Conservation (phyloP, 2,797 vertebrate species). For the Acropternis orthonyx region DNA sequence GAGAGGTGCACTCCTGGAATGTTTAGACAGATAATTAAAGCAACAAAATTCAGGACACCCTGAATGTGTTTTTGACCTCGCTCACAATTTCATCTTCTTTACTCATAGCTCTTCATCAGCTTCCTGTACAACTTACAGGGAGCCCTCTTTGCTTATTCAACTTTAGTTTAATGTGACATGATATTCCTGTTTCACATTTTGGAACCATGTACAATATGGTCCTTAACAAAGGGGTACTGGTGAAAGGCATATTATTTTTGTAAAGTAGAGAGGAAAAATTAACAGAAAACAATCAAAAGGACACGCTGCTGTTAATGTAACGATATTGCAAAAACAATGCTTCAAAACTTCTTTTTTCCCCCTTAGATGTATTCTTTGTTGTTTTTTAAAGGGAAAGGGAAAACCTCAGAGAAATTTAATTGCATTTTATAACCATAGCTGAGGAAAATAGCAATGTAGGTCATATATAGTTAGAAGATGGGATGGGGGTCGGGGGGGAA, state of each 20-base stretch:
- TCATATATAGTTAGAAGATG: neutral
- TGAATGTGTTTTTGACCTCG: constrained; percentile 1
- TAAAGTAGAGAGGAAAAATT: neutral
- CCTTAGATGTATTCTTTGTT: neutral
- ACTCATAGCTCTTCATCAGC: neutral
- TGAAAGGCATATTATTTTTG: neutral
- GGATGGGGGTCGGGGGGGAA: no score
- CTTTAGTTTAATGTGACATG: neutral
- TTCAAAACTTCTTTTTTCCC: neutral
- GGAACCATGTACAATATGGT: neutral
- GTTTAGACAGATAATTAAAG: constrained; percentile 43
- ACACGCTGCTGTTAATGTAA: neutral
- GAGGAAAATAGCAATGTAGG: neutral
- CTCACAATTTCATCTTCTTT: neutral
- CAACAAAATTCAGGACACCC: constrained; percentile 13
- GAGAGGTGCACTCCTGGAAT: neutral
- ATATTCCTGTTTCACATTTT: neutral
- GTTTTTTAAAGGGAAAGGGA: neutral
- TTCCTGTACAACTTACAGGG: neutral
- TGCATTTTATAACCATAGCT: neutral
- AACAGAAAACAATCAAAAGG: neutral
- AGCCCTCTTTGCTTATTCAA: neutral
- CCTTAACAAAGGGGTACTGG: neutral
- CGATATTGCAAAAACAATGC: neutral
- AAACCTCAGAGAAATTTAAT: neutral